Percentiles rank a stretch among this genome's conserved stretches.
These are phyloP conservation scores for Leptodactylus fallax DNA, from an alignment of 2,797 vertebrate species.

Conservation along the genomic window DNA sequence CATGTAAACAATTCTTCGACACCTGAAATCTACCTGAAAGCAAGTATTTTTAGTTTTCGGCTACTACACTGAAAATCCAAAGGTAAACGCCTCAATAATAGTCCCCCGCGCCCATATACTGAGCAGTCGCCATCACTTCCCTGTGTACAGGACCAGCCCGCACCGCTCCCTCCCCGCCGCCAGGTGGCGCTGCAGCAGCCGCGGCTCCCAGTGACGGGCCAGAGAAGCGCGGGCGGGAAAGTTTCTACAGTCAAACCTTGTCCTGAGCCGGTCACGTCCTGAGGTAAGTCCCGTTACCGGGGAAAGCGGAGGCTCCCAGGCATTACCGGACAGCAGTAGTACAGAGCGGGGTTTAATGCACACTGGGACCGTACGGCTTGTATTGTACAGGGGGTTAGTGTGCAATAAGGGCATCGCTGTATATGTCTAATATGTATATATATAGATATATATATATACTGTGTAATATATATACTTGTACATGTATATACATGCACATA, in stretches of 20 bases:
- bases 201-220: neutral
- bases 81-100: too few relatives aligned
- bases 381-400: too few relatives aligned
- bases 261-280: neutral
- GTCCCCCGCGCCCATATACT: too few relatives aligned
- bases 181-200: constrained; percentile 22
- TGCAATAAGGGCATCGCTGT: neutral
- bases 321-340: neutral
- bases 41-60: too few relatives aligned
- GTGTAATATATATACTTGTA: too few relatives aligned
- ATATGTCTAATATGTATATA: neutral
- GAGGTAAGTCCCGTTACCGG: constrained; percentile 21
- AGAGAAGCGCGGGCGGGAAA: constrained; percentile 53
- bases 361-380: neutral
- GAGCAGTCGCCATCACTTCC: too few relatives aligned
- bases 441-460: too few relatives aligned
- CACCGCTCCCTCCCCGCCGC: neutral
- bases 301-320: neutral
- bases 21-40: too few relatives aligned
- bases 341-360: neutral
- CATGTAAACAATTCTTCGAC: neutral
- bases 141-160: neutral
- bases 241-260: neutral
- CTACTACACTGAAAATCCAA: too few relatives aligned
- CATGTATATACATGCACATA: too few relatives aligned